These are phyloP conservation scores for Megaceryle maxima DNA, from an alignment of 2,113 vertebrate genomes.

Conservation along the genomic window DNA sequence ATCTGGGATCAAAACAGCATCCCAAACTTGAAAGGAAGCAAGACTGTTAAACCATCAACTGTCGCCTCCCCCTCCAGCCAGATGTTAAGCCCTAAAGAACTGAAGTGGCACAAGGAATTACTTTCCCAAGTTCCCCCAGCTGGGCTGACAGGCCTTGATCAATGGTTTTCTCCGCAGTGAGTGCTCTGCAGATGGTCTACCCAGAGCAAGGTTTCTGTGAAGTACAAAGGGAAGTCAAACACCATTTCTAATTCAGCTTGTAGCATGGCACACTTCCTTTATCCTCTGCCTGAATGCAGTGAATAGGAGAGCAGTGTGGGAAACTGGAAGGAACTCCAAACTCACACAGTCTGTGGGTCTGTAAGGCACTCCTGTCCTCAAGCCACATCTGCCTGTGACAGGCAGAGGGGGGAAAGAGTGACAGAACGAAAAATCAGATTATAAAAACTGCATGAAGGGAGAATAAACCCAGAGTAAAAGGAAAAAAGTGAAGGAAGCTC, in stretches of 20 bases:
- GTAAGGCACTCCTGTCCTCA: slow-evolving; percentile 25
- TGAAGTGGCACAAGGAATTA: slow-evolving; percentile 60
- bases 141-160: slow-evolving; percentile 67
- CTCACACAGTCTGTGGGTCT: slow-evolving; percentile 49
- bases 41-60: slow-evolving; percentile 63
- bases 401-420: slow-evolving; percentile 3
- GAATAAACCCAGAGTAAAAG: neutral
- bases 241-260: slow-evolving; percentile 90
- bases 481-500: neutral
- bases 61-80: slow-evolving; percentile 50
- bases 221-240: slow-evolving; percentile 85
- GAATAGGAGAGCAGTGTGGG: slow-evolving; percentile 86
- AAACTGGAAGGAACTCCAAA: slow-evolving; percentile 80
- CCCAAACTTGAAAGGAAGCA: slow-evolving; percentile 61
- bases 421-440: slow-evolving; percentile 52
- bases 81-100: slow-evolving; percentile 70
- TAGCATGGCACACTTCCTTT: slow-evolving; percentile 95
- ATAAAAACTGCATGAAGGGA: neutral
- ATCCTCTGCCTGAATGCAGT: slow-evolving; percentile 76
- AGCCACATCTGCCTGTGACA: slow-evolving; percentile 70
- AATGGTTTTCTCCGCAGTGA: slow-evolving; percentile 53
- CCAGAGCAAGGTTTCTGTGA: slow-evolving; percentile 57
- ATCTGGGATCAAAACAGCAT: slow-evolving; percentile 57
- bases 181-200: slow-evolving; percentile 81
- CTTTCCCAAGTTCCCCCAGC: slow-evolving; percentile 64